Conservation (phyloP, 2,113 vertebrate species). For the Ctenodactylus gundi region DNA sequence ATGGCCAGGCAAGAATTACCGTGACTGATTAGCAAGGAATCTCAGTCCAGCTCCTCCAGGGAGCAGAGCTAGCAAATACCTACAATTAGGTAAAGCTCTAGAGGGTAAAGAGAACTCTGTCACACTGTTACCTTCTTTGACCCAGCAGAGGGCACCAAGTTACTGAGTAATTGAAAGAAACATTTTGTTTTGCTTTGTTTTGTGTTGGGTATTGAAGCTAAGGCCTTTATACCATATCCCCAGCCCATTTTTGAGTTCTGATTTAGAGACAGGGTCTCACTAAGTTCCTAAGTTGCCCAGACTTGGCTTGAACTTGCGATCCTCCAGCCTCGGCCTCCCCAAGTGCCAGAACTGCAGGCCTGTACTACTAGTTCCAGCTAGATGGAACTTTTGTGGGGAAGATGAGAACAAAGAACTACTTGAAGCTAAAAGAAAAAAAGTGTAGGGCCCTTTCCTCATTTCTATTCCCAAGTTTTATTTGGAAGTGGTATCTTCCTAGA, state of each 20-base stretch:
- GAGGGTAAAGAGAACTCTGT: background rate
- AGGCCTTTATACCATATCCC: no score
- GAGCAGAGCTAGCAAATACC: background rate
- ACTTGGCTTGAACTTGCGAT: no score
- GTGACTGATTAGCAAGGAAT: background rate
- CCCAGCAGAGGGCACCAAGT: background rate
- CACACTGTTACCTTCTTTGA: background rate
- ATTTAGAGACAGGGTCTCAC: no score
- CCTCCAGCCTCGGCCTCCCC: no score
- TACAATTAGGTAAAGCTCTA: background rate
- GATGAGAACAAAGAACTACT: background rate
- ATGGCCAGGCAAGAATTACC: background rate
- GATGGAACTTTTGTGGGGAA: background rate
- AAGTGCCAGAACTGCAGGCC: no score
- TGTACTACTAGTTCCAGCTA: no score
- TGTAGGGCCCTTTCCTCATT: background rate
- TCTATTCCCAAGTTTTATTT: background rate
- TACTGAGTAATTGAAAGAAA: background rate
- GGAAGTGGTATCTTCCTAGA: background rate
- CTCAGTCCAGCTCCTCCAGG: background rate
- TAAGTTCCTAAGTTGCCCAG: no score
- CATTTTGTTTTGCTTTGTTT: no score
- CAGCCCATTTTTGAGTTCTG: no score
- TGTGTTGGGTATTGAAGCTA: no score
- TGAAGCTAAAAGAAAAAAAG: background rate